phyloP scores from a whole-genome alignment of 37 sponge, comb jelly and placozoan species.

The Aplysina aerophoba region DNA sequence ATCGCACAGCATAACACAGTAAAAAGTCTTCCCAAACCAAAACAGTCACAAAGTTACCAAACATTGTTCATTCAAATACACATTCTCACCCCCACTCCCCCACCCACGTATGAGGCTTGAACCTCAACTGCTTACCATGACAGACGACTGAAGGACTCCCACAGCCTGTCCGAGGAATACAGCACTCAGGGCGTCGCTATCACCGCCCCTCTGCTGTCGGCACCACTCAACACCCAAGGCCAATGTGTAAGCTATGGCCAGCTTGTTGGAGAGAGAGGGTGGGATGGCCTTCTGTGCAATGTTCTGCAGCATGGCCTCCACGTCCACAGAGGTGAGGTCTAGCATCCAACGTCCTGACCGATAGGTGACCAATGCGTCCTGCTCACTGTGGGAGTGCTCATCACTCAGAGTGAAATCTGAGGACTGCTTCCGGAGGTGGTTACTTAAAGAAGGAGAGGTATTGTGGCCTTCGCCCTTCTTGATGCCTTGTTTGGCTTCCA shows the following conservation, averaged over 20 bases:
- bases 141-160: not conserved
- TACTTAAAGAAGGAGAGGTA: not conserved
- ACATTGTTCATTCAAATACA: too few relatives aligned
- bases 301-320: slow-evolving; percentile 31
- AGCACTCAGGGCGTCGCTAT: not conserved
- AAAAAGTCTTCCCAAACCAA: too few relatives aligned
- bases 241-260: slow-evolving; percentile 62
- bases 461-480: not conserved
- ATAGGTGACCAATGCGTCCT: not conserved
- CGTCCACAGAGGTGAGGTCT: slow-evolving; percentile 22
- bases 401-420: not conserved
- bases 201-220: slow-evolving; percentile 29
- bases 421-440: not conserved
- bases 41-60: too few relatives aligned
- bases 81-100: too few relatives aligned
- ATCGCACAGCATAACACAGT: too few relatives aligned
- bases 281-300: not conserved
- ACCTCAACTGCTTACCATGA: slow-evolving; percentile 19
- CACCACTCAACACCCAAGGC: slow-evolving; percentile 61
- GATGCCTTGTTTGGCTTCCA: not conserved
- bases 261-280: slow-evolving; percentile 30
- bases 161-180: not conserved
- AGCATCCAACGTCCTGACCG: not conserved
- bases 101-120: too few relatives aligned
- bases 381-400: too few relatives aligned